Conservation (phyloP, 2,888 invertebrate species). For the Pandemis cinnamomeana region DNA sequence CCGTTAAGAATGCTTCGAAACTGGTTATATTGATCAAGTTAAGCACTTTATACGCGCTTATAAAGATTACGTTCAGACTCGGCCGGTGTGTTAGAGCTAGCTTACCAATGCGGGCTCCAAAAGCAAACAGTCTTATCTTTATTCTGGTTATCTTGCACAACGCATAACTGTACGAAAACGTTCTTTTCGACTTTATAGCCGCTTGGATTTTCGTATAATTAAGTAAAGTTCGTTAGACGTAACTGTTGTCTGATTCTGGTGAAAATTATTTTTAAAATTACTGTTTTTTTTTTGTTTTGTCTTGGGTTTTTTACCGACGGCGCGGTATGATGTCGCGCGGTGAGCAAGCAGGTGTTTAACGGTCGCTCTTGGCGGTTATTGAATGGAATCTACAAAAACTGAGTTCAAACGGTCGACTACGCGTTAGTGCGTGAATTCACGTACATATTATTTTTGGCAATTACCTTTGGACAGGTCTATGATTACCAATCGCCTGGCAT, state of each 20-base stretch:
- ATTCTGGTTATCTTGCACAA: constrained; percentile 74
- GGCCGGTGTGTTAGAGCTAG: constrained; percentile 49
- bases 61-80: constrained; percentile 56
- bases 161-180: constrained; percentile 70
- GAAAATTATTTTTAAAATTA: constrained; percentile 16
- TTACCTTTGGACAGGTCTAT: constrained; percentile 42
- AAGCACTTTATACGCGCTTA: constrained; percentile 46
- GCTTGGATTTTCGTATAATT: constrained; percentile 42
- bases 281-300: constrained; percentile 15
- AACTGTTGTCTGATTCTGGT: constrained; percentile 44
- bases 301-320: neutral
- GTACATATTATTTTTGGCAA: constrained; percentile 7
- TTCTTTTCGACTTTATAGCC: constrained; percentile 35
- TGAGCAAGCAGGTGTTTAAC: constrained; percentile 73
- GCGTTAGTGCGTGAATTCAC: constrained; percentile 56
- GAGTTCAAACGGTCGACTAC: constrained; percentile 62
- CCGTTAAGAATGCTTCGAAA: constrained; percentile 68
- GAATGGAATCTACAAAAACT: constrained; percentile 74
- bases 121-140: constrained; percentile 68
- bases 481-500: neutral
- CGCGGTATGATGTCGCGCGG: constrained; percentile 19
- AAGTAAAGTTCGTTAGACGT: constrained; percentile 44
- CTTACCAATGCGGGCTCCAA: constrained; percentile 48
- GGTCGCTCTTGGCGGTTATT: constrained; percentile 77
- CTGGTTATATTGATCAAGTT: constrained; percentile 64